phyloP scores from a whole-genome alignment of 2,113 vertebrate genomes.

The Agelaius tricolor region DNA sequence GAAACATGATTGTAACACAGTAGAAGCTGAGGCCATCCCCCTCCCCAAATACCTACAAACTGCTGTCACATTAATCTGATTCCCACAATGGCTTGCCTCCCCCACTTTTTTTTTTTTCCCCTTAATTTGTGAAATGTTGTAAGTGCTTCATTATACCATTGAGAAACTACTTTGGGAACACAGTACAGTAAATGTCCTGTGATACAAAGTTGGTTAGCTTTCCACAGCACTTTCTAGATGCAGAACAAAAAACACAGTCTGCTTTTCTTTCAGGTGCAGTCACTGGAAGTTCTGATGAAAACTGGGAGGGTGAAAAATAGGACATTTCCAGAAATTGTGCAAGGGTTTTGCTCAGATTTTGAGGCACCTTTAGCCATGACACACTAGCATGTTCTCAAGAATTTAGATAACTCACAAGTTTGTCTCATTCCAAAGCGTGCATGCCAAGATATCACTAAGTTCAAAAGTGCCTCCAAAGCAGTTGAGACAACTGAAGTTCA shows the following conservation, averaged over 20 bases:
- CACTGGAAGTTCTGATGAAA: background rate
- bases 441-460: background rate
- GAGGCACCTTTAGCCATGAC: background rate
- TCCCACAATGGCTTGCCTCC: background rate
- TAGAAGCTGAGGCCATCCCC: background rate
- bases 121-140: background rate
- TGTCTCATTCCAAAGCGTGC: background rate
- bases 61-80: background rate
- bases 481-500: background rate
- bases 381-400: background rate
- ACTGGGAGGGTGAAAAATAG: fast-evolving
- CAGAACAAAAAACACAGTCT: background rate
- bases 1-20: background rate
- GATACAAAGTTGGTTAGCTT: background rate
- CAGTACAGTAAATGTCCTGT: background rate
- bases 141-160: background rate
- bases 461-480: background rate
- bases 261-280: background rate
- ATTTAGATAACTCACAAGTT: background rate
- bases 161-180: background rate
- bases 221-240: background rate
- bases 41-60: background rate
- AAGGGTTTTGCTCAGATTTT: background rate
- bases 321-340: background rate
- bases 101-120: fast-evolving